Conservation (phyloP, 2,888 invertebrate genomes). For the Tipula lateralis region DNA sequence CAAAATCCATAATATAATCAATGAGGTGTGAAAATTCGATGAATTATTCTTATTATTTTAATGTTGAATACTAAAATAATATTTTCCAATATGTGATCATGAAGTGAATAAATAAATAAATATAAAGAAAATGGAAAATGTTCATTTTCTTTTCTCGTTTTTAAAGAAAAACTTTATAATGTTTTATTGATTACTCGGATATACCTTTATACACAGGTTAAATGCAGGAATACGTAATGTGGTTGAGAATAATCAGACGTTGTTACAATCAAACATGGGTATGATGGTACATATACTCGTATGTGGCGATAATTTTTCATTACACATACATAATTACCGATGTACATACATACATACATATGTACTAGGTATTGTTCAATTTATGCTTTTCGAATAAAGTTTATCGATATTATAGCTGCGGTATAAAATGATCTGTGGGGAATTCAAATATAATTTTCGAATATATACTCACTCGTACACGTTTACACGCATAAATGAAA, state of each 20-base stretch:
- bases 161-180: not conserved
- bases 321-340: not conserved
- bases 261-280: not conserved
- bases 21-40: constrained; percentile 11
- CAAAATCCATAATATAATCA: not conserved
- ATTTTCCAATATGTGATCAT: constrained; percentile 14
- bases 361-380: not conserved
- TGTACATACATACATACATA: not conserved
- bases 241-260: not conserved
- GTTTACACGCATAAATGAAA: not conserved
- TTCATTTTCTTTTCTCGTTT: not conserved
- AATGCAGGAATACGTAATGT: not conserved
- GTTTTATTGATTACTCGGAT: not conserved
- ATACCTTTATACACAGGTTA: not conserved
- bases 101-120: constrained; percentile 24
- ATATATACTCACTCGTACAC: too few species aligned
- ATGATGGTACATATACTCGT: too few species aligned
- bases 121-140: not conserved
- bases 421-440: not conserved
- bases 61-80: constrained; percentile 1
- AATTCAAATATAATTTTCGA: not conserved
- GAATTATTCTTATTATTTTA: constrained; percentile 14
- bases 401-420: not conserved
- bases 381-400: not conserved
- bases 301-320: not conserved